phyloP scores from a whole-genome alignment of 2,797 vertebrate species.

The Micromesistius poutassou region DNA sequence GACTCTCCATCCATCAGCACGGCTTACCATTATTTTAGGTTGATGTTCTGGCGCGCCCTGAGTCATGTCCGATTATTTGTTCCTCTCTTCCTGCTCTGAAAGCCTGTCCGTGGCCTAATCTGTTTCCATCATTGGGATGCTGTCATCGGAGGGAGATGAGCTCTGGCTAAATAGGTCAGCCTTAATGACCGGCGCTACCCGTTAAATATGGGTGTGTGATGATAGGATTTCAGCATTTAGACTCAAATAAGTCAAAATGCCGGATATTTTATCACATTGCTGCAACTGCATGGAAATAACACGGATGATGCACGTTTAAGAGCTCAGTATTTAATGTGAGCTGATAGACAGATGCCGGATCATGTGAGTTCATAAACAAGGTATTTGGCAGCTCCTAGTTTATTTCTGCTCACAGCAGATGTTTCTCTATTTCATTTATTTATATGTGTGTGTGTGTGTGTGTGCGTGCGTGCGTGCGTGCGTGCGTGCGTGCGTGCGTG shows the following conservation, averaged over 20 bases:
- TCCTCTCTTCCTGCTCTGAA: not conserved
- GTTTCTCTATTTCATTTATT: not conserved
- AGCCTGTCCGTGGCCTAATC: not conserved
- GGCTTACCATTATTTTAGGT: not conserved
- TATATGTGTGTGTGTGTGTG: not conserved
- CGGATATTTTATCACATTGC: not conserved
- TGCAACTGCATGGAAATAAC: not conserved
- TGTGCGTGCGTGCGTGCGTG: not conserved
- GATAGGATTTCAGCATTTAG: not conserved
- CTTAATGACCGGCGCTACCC: not conserved
- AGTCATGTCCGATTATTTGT: not conserved
- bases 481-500: conserved; percentile 1
- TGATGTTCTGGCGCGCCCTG: not conserved
- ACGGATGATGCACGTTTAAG: not conserved
- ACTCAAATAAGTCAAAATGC: not conserved
- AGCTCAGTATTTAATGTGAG: not conserved
- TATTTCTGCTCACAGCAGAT: not conserved
- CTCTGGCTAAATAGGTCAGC: not conserved
- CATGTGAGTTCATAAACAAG: not conserved
- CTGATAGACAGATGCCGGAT: not conserved
- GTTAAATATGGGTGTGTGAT: not conserved
- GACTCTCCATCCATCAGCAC: not conserved
- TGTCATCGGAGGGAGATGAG: not conserved
- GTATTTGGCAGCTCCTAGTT: not conserved
- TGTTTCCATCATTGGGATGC: too few relatives aligned